Evolutionary conservation across 2,888 invertebrate genomes (phyloP).

Genomic region (Torymus texanus): DNA sequence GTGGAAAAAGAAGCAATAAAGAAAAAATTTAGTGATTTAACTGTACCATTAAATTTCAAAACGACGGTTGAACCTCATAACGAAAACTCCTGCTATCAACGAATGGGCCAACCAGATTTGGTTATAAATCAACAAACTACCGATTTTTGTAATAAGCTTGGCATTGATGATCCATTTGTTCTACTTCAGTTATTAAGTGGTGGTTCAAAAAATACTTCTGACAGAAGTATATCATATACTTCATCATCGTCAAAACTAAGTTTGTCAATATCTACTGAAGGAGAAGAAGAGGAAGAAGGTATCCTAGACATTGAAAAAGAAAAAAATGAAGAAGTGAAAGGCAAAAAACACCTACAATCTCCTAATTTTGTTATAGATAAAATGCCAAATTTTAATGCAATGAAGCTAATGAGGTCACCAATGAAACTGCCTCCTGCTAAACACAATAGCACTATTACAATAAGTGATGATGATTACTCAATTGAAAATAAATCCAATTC

Average conservation of each 20-base stretch:
- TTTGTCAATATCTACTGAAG: no score
- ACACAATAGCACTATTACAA: conserved; percentile 36
- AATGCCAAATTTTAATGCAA: conserved; percentile 23
- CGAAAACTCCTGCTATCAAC: conserved; percentile 69
- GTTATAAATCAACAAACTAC: conserved; percentile 82
- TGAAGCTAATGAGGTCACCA: conserved; percentile 44
- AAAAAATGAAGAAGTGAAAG: no score
- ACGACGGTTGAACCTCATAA: conserved; percentile 83
- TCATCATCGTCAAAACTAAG: no score
- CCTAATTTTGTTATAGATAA: conserved; percentile 42
- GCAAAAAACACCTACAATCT: background rate
- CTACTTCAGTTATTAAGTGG: conserved; percentile 72
- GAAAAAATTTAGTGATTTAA: conserved; percentile 81
- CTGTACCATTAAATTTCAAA: conserved; percentile 87
- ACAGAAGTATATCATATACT: no score
- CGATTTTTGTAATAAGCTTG: conserved; percentile 81
- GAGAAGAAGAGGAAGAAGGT: no score
- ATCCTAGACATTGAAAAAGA: no score
- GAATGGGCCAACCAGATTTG: conserved; percentile 71
- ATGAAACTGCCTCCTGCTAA: conserved; percentile 58
- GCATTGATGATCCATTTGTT: conserved; percentile 88
- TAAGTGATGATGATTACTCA: conserved; percentile 28
- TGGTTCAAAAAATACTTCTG: no score
- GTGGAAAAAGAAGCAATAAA: conserved; percentile 83
- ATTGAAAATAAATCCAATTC: conserved; percentile 1